phyloP scores from a whole-genome alignment of 2,113 vertebrate species.

The Peromyscus californicus region DNA sequence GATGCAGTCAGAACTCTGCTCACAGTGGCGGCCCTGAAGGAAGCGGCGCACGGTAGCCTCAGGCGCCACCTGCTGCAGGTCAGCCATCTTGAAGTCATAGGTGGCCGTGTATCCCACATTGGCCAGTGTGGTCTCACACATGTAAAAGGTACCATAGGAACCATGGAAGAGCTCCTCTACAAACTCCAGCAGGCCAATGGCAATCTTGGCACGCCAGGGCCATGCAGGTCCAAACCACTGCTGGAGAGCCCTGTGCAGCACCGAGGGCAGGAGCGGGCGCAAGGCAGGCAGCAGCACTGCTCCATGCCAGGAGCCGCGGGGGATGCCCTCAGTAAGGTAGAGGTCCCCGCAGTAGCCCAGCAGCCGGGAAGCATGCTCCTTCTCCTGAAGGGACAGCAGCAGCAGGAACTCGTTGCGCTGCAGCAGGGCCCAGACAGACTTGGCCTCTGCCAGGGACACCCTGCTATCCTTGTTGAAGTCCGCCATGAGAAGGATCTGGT shows the following conservation, averaged over 20 bases:
- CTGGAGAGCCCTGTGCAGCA: conserved; percentile 90
- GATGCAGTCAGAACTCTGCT: conserved; percentile 95
- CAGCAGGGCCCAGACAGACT: conserved; percentile 96
- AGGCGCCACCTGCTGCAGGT: conserved; percentile 93
- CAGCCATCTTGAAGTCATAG: conserved; percentile 96
- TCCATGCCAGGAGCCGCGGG: conserved; percentile 91
- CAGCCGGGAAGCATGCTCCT: conserved; percentile 94
- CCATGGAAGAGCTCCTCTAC: conserved; percentile 99
- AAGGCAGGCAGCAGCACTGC: conserved; percentile 90
- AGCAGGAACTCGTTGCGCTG: conserved; percentile 96
- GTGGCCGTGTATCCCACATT: conserved; percentile 95
- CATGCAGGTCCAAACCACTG: conserved; percentile 96
- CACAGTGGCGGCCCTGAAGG: conserved; percentile 94
- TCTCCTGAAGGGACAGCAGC: conserved; percentile 92
- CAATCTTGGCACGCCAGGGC: conserved; percentile 95
- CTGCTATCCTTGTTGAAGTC: conserved; percentile 95
- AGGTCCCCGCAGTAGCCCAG: conserved; percentile 96
- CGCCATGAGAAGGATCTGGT: conserved; percentile 92
- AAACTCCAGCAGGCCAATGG: conserved; percentile 97
- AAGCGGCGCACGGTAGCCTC: conserved; percentile 92
- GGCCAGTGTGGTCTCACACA: conserved; percentile 93
- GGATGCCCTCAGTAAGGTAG: conserved; percentile 93
- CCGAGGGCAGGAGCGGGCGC: conserved; percentile 90
- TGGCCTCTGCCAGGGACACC: conserved; percentile 97
- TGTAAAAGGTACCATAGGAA: conserved; percentile 95